Conservation (phyloP, 2,888 invertebrate species). For the Synergus gifuensis region DNA sequence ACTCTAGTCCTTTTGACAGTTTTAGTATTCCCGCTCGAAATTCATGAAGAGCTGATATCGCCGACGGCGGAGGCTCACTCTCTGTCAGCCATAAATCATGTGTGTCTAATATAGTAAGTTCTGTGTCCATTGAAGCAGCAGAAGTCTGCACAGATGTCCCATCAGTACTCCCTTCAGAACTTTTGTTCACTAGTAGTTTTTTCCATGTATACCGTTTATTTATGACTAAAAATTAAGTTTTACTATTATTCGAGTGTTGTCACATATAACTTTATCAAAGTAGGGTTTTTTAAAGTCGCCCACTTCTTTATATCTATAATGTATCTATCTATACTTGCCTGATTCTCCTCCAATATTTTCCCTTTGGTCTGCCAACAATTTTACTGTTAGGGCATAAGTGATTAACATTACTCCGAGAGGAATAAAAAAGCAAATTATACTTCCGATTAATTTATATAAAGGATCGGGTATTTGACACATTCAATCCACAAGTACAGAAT, state of each 20-base stretch:
- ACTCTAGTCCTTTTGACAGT: slow-evolving; percentile 88
- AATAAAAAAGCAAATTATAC: slow-evolving; percentile 97
- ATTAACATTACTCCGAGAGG: slow-evolving; percentile 96
- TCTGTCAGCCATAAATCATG: slow-evolving; percentile 90
- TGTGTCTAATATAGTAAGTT: slow-evolving; percentile 89
- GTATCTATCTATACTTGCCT: slow-evolving; percentile 81
- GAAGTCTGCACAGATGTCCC: slow-evolving; percentile 85
- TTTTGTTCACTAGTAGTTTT: slow-evolving; percentile 80
- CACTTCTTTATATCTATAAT: no score
- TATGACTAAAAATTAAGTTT: slow-evolving; percentile 67
- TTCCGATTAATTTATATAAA: slow-evolving; percentile 94
- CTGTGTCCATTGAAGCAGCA: slow-evolving; percentile 90
- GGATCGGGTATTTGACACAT: slow-evolving; percentile 93
- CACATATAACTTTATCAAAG: no score
- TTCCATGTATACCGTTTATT: slow-evolving; percentile 90
- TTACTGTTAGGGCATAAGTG: slow-evolving; percentile 95
- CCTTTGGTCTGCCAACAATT: slow-evolving; percentile 90
- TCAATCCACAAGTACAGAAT: slow-evolving; percentile 89
- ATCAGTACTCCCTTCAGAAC: slow-evolving; percentile 63
- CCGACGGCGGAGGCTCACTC: slow-evolving; percentile 86
- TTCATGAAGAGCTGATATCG: slow-evolving; percentile 91
- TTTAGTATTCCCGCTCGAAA: slow-evolving; percentile 93
- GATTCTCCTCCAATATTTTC: slow-evolving; percentile 83
- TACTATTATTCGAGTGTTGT: no score
- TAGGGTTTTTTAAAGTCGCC: no score